These are phyloP conservation scores for Hyaena hyaena DNA, from an alignment of 2,113 vertebrate genomes.

Conservation along the genomic window DNA sequence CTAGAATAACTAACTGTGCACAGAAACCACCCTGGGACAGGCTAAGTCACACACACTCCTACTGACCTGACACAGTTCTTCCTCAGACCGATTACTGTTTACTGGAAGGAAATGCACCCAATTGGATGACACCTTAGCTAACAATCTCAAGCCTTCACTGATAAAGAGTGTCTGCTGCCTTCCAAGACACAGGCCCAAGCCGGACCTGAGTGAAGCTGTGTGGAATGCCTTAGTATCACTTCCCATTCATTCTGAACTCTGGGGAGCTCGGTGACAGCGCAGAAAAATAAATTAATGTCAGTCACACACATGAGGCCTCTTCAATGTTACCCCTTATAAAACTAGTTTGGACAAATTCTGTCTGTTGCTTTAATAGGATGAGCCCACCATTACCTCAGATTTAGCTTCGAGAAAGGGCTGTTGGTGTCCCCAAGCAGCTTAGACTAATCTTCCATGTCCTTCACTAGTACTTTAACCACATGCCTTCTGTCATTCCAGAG, in stretches of 20 bases:
- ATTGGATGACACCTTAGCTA: neutral
- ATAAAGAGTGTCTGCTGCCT: neutral
- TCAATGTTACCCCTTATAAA: neutral
- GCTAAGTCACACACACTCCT: neutral
- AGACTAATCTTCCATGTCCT: neutral
- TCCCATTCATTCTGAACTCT: constrained; percentile 30
- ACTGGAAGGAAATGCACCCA: neutral
- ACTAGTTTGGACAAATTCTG: constrained; percentile 47
- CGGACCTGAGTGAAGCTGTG: neutral
- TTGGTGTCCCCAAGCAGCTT: constrained; percentile 24
- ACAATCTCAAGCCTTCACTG: neutral
- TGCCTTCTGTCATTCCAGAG: neutral
- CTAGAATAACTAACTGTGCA: no score
- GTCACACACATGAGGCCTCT: neutral
- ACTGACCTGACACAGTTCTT: neutral
- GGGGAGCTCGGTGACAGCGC: constrained; percentile 15
- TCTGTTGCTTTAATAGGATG: constrained; percentile 31
- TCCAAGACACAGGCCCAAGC: neutral
- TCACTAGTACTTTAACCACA: neutral
- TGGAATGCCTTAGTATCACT: neutral
- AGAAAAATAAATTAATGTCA: neutral
- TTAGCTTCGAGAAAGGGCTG: neutral
- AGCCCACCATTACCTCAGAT: constrained; percentile 35
- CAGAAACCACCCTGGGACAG: neutral
- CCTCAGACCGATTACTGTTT: neutral